Base-by-base conservation (phyloP, 2,797 vertebrate genomes). In the Eulemur mongoz region DNA sequence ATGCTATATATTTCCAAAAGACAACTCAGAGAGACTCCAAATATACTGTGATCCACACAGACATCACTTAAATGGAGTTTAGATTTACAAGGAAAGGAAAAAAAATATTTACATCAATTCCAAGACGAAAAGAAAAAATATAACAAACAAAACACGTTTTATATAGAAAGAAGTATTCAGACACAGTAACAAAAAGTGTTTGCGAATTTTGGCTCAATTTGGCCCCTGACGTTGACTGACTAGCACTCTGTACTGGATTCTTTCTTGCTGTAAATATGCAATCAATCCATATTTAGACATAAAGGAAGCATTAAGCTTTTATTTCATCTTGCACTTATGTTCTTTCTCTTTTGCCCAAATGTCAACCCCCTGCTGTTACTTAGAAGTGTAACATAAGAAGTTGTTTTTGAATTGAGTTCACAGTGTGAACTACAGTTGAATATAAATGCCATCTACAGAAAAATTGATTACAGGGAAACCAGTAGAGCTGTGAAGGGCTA, bases 231-330 rank as follows among this genome's bases (percentile, higher is more conserved):
- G 0, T 89, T 94, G 94, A 61, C 82, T 86, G 94, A 93, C 89
- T 35, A 54, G 76, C 52, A n/a, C 43, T 82, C 45, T 35, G 73
- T 40, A 0, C 85, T 15, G 38, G 76, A 91, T 88, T 73, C 89
- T 85, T 92, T 83, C 94, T 94, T 97, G 92, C 70, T 96, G 50
- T 75, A 97, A 97, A 97, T 45, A 95, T 91, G 80, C 94, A 91
- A 95, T 97, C 95, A 95, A 52, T 48, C 11, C 94, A 92, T 97
- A 97, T 97, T 95, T 97, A 83, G 82, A 97, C 70, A 92, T 94
- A 98, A 98, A 61, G 81, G 82, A 96, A 96, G 35, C 88, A 95
- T 90, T 97, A 94, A 67, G 40, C 25, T 82, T 98, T 97, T 96
- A 96, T 98, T 97, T 94, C 75, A 84, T 95, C 63, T 67, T 0